Base-by-base conservation (phyloP, 2,888 invertebrate genomes). In the Lissonota sp. region DNA sequence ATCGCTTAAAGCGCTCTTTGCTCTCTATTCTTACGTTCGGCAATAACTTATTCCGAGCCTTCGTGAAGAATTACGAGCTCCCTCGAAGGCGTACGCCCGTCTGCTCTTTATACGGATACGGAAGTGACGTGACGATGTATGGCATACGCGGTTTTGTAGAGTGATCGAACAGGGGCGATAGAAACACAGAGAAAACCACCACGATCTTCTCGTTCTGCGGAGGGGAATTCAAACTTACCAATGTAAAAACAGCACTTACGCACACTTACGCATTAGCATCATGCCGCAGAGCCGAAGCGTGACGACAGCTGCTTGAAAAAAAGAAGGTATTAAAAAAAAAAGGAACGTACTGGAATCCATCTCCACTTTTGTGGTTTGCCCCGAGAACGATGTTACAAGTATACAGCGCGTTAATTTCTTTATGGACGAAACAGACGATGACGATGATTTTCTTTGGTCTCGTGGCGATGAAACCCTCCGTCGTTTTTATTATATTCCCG, bases 91-190 rank as follows among this genome's bases (percentile, higher is more conserved):
- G 60, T 37, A 57, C 8, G 16, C 57, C 67, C 72, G 78, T 42
- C 16, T 64, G 64, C n/a, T n/a, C 5, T 26, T 26, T 26, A 26
- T 26, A 7, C 6, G 16, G 71, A 63, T 78, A 71, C 75, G 83
- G 83, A 83, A 79, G 70, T 83, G 81, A 73, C 79, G 83, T 62
- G 79, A 71, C 70, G 78, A 66, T 69, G 80, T 80, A 80, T 82
- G 81, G 70, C 73, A 37, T 76, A 44, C 72, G 58, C 46, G 62
- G 12, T 37, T 39, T 14, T 57, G 6, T 53, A 8, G 42, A 5
- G 57, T 57, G 39, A 64, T 26, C 55, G 46, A 57, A 58, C 58
- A 57, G 10, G 58, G 66, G 66, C 70, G 53, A 70, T 53, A 80
- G 70, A 51, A 75, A 69, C 40, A 26, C 4, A 40, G 2, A 73